Evolutionary conservation across 2,888 invertebrate species (phyloP), one percentile per base, ranked within the genome.

Genomic region (Hyalella azteca): DNA sequence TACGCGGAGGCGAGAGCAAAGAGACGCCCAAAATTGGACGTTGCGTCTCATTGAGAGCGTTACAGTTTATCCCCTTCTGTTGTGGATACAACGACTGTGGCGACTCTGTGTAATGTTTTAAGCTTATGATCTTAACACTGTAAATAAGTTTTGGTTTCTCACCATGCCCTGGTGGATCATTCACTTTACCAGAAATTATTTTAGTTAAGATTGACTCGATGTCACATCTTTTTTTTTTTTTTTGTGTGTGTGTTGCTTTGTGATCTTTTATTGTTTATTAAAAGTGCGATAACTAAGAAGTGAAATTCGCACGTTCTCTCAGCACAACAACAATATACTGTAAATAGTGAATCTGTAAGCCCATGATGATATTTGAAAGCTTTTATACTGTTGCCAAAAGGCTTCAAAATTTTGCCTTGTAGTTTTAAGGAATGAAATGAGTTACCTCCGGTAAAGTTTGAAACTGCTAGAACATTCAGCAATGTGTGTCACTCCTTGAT

Each of bases 401-500:
- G 39, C 66, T 66, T 29, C 66, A 29, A 66, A 66, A 66, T 66
- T 45, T 36, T 66, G 66, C 66, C 66, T 66, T 66, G 66, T 66
- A 66, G 66, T 29, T 66, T 9, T 66, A 66, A 66, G 66, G 36
- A 36, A 3, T 66, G 2, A 11, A 66, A 36, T 29, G 66, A 36
- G 66, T 36, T 66, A 66, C 66, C 39, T 36, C 66, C 19, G 36
- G 66, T 36, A 36, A 4, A 36, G 66, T 36, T 13, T 66, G 66
- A 32, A 66, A 66, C 29, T 66, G 66, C 66, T 36, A 29, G 66
- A 66, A 66, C 36, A 36, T 36, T 66, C 66, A 66, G 66, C 36
- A 36, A 36, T 66, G 66, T 66, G 66, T 36, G 66, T 66, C 66
- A 66, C 66, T 36, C 66, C 36, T 66, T 66, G 66, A 66, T 66